These are phyloP conservation scores for Polylopha cassiicola DNA, from an alignment of 2,888 invertebrate genomes.

Conservation along the genomic window DNA sequence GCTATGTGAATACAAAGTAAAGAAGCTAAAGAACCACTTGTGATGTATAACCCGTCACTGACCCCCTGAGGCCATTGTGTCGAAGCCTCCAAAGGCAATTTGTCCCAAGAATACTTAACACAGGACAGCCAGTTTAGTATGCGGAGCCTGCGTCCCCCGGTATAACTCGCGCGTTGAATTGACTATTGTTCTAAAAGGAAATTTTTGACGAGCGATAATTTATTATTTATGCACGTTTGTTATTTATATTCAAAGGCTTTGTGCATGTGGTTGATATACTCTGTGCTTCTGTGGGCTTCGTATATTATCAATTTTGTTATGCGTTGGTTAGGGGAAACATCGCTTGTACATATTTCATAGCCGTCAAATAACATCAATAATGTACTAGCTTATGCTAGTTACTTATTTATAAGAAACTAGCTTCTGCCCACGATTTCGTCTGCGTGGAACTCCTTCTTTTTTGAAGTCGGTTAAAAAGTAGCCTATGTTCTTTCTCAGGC, in stretches of 20 bases:
- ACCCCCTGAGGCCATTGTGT: constrained; percentile 45
- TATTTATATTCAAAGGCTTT: constrained; percentile 18
- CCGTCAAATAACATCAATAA: too few relatives aligned
- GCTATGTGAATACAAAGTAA: constrained; percentile 15
- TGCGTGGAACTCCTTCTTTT: too few relatives aligned
- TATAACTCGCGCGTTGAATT: constrained; percentile 31
- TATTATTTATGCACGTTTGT: constrained; percentile 10
- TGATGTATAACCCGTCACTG: constrained; percentile 41
- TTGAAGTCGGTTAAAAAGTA: too few relatives aligned
- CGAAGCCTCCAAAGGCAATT: constrained; percentile 53
- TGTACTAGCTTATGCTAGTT: too few relatives aligned
- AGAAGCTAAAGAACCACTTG: constrained; percentile 23
- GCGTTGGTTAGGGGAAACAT: too few relatives aligned
- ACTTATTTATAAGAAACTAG: too few relatives aligned
- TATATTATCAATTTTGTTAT: neutral
- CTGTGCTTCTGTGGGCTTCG: constrained; percentile 12
- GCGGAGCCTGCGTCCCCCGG: constrained; percentile 29
- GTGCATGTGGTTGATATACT: constrained; percentile 6
- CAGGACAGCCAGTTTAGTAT: constrained; percentile 33
- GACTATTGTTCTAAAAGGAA: constrained; percentile 38
- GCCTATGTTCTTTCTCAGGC: too few relatives aligned
- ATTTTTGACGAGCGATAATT: constrained; percentile 16
- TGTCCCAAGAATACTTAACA: constrained; percentile 59
- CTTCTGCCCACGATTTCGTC: too few relatives aligned
- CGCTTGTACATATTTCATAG: too few relatives aligned